Conservation (phyloP, 1,140 invertebrate genomes). For the Hyphantria cunea region DNA sequence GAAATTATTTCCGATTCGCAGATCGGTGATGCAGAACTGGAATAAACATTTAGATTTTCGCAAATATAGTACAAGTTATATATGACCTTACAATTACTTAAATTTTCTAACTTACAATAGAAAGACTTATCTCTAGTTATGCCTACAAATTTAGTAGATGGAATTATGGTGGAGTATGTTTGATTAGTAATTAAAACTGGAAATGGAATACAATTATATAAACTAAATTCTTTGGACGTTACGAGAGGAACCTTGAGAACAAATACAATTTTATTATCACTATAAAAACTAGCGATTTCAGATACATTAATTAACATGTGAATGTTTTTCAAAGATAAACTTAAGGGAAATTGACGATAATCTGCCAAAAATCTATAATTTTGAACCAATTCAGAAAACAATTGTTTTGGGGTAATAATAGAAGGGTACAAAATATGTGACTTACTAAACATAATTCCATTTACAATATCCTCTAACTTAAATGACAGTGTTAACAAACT, state of each 20-base stretch:
- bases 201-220: conserved; percentile 26
- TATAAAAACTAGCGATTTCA: conserved; percentile 24
- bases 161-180: conserved; percentile 15
- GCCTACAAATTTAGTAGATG: conserved; percentile 7
- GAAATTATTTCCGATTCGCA: no score
- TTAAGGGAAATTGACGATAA: conserved; percentile 30
- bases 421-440: conserved; percentile 33
- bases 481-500: conserved; percentile 28
- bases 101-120: conserved; percentile 13
- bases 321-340: conserved; percentile 30
- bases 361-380: conserved; percentile 29
- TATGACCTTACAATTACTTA: conserved; percentile 18
- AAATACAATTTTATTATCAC: conserved; percentile 6
- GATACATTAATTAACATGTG: conserved; percentile 29
- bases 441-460: conserved; percentile 36
- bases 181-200: conserved; percentile 1
- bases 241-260: conserved; percentile 29
- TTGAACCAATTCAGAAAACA: conserved; percentile 32
- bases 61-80: conserved; percentile 10
- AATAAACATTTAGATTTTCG: conserved; percentile 6
- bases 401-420: conserved; percentile 32
- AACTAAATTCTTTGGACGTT: conserved; percentile 11
- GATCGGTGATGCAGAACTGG: conserved; percentile 3
- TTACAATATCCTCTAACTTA: conserved; percentile 37
- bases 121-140: no score